Conservation (phyloP, 1,140 invertebrate species). For the Palaemon carinicauda region DNA sequence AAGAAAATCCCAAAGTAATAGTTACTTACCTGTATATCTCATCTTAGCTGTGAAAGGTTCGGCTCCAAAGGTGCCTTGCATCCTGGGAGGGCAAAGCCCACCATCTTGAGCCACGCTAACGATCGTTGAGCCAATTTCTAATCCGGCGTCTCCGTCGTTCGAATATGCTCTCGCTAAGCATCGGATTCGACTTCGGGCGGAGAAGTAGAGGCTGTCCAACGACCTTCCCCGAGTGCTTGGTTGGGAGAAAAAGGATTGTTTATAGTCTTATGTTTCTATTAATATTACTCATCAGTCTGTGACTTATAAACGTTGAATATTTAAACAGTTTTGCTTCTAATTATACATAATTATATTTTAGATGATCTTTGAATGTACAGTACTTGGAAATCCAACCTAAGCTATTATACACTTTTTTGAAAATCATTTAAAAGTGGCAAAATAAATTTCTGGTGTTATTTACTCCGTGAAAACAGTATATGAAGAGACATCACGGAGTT, state of each 20-base stretch:
- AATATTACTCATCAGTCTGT: too few species aligned
- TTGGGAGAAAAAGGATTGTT: too few species aligned
- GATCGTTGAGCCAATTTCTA: constrained; percentile 62
- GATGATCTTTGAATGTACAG: too few species aligned
- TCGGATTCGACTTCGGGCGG: constrained; percentile 64
- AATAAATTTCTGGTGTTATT: not conserved
- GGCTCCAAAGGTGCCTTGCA: constrained; percentile 62
- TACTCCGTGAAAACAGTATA: constrained; percentile 4
- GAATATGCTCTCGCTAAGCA: constrained; percentile 65
- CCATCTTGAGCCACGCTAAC: constrained; percentile 61
- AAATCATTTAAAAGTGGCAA: too few species aligned
- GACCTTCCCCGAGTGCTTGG: not conserved
- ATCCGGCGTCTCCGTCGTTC: constrained; percentile 64
- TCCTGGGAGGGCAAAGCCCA: constrained; percentile 64
- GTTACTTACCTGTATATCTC: constrained; percentile 64
- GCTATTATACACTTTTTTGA: too few species aligned
- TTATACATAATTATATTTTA: too few species aligned
- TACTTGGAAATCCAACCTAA: too few species aligned
- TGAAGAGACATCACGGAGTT: not conserved
- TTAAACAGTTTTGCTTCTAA: too few species aligned
- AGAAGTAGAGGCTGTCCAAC: constrained; percentile 31
- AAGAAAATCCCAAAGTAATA: not conserved
- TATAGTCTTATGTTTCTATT: too few species aligned
- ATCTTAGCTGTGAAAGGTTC: constrained; percentile 66
- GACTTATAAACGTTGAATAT: too few species aligned